These are phyloP conservation scores for Caenorhabditis imperialis DNA, from an alignment of 2,888 invertebrate genomes.

Conservation along the genomic window DNA sequence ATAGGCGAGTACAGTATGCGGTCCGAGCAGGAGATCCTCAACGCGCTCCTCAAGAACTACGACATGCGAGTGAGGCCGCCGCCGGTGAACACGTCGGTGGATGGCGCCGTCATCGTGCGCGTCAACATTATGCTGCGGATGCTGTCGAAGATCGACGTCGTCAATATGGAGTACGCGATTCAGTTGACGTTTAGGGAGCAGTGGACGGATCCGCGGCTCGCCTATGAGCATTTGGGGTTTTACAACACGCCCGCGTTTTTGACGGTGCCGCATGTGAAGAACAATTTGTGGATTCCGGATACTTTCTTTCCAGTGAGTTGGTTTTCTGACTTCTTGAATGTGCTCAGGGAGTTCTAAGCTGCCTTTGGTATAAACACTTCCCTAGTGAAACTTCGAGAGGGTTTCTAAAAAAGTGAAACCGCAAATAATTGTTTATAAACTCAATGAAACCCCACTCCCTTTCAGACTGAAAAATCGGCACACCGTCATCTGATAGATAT, in stretches of 20 bases:
- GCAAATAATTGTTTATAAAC: too few relatives aligned
- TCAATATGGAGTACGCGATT: constrained; percentile 98
- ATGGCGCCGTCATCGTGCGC: constrained; percentile 94
- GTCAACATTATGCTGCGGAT: constrained; percentile 98
- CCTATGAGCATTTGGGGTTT: constrained; percentile 74
- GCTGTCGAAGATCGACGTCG: constrained; percentile 98
- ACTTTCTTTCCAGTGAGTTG: constrained; percentile 74
- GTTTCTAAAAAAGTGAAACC: too few relatives aligned
- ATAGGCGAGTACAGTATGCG: constrained; percentile 44
- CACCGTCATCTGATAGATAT: constrained; percentile 82
- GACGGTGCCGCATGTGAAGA: constrained; percentile 81
- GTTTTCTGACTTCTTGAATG: too few relatives aligned
- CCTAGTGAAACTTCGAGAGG: too few relatives aligned
- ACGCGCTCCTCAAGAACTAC: constrained; percentile 70
- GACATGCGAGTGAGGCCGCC: constrained; percentile 75
- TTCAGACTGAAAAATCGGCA: constrained; percentile 96
- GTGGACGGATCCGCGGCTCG: constrained; percentile 90
- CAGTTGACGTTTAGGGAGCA: constrained; percentile 97
- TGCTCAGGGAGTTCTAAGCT: too few relatives aligned
- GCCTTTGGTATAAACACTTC: too few relatives aligned
- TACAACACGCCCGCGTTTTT: constrained; percentile 70
- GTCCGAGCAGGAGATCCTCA: constrained; percentile 69
- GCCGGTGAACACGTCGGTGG: constrained; percentile 62
- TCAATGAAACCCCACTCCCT: too few relatives aligned
- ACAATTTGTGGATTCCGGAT: constrained; percentile 92